These are phyloP conservation scores for Sebastes hopkinsi DNA, from an alignment of 2,797 vertebrate genomes.

Conservation along the genomic window DNA sequence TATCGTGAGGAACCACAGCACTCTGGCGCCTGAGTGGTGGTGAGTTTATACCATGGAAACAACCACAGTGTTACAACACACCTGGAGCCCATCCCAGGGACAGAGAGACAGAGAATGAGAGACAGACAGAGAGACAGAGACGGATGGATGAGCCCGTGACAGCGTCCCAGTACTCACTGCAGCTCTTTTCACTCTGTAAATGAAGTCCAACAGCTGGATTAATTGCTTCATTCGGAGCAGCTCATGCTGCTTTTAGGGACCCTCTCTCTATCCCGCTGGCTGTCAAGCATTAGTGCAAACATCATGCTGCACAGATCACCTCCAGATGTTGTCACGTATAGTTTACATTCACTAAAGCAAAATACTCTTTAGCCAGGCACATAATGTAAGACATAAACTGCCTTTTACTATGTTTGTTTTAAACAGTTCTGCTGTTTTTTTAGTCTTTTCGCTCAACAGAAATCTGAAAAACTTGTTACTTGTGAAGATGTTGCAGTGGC, in stretches of 20 bases:
- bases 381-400: slow-evolving; percentile 20
- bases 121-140: slow-evolving; percentile 24
- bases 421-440: neutral
- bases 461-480: neutral
- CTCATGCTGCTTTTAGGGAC: slow-evolving; percentile 28
- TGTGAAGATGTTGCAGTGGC: slow-evolving; percentile 14
- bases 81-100: slow-evolving; percentile 59
- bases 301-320: slow-evolving; percentile 59
- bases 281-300: slow-evolving; percentile 59
- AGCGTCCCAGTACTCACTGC: slow-evolving; percentile 20
- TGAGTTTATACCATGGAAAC: slow-evolving; percentile 43
- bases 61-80: slow-evolving; percentile 66
- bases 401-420: neutral
- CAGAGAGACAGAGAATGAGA: slow-evolving; percentile 8
- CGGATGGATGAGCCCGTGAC: slow-evolving; percentile 39
- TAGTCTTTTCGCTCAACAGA: neutral
- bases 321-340: slow-evolving; percentile 76
- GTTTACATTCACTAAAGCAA: slow-evolving; percentile 48
- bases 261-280: slow-evolving; percentile 36
- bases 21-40: slow-evolving; percentile 49
- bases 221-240: slow-evolving; percentile 44
- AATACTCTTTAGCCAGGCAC: slow-evolving; percentile 16
- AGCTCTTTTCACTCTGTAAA: neutral
- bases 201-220: slow-evolving; percentile 5
- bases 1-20: slow-evolving; percentile 40